Conservation (phyloP, 2,113 vertebrate genomes). For the Cygnus buccinator region DNA sequence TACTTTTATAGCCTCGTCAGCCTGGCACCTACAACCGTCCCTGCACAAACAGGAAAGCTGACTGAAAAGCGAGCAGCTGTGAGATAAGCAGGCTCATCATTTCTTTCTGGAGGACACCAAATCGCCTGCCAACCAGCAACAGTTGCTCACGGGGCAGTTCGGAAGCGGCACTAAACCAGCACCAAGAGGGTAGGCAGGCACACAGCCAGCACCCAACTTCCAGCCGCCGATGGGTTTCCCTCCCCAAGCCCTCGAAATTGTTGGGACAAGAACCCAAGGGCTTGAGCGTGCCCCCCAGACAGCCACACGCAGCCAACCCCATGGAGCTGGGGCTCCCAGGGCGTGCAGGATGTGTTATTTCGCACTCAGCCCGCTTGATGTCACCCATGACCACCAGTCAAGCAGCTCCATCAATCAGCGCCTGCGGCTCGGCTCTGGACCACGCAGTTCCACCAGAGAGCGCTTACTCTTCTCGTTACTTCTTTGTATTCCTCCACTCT, state of each 20-base stretch:
- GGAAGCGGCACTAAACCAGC: fast-evolving
- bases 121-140: neutral
- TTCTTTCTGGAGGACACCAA: neutral
- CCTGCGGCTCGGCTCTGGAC: neutral
- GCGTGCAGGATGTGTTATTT: neutral
- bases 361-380: constrained; percentile 7
- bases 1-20: neutral
- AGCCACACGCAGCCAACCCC: neutral
- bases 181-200: fast-evolving
- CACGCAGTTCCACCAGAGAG: fast-evolving
- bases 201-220: fast-evolving
- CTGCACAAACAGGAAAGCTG: neutral
- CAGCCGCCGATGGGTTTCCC: neutral
- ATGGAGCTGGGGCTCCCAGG: no score
- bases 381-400: neutral
- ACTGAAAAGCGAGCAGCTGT: neutral
- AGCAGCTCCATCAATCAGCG: fast-evolving
- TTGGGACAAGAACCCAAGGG: fast-evolving
- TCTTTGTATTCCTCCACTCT: neutral
- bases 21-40: neutral
- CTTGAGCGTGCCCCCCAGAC: fast-evolving
- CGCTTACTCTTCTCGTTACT: no score
- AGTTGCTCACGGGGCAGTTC: neutral
- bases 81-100: neutral
- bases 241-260: fast-evolving